Conservation (phyloP, 2,113 vertebrate species). For the Bostrychus sinensis region DNA sequence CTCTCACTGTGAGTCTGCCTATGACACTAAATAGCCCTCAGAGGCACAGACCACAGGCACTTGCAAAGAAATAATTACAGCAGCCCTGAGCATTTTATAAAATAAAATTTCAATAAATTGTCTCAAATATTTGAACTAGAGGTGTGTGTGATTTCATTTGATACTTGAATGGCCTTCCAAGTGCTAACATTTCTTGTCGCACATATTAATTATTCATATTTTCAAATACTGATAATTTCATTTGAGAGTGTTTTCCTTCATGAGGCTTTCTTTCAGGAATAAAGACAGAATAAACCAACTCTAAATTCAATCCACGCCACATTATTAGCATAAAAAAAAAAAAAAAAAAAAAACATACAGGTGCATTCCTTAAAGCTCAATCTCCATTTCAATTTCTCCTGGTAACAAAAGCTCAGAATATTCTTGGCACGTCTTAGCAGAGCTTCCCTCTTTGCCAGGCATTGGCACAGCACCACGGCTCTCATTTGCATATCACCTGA, state of each 20-base stretch:
- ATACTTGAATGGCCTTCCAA: constrained; percentile 47
- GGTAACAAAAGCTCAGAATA: constrained; percentile 52
- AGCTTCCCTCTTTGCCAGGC: constrained; percentile 43
- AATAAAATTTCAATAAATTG: constrained; percentile 63
- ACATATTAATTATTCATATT: constrained; percentile 35
- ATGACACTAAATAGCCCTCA: constrained; percentile 68
- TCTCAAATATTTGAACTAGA: constrained; percentile 69
- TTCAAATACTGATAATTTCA: constrained; percentile 34
- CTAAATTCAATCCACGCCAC: constrained; percentile 6
- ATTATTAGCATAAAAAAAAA: not conserved
- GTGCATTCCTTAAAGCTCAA: constrained; percentile 35
- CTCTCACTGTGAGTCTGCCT: constrained; percentile 60
- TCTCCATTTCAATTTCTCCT: constrained; percentile 21
- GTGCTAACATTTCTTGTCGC: constrained; percentile 51
- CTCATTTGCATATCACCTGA: constrained; percentile 68
- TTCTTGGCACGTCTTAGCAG: constrained; percentile 35
- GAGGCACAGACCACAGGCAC: constrained; percentile 45
- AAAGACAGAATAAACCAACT: not conserved
- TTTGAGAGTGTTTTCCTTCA: constrained; percentile 7
- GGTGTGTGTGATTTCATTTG: constrained; percentile 57
- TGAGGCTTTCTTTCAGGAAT: constrained; percentile 1
- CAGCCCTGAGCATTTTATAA: constrained; percentile 59
- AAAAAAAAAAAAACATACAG: constrained; percentile 26
- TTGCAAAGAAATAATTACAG: constrained; percentile 64
- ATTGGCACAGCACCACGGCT: constrained; percentile 53